Base-by-base conservation (phyloP, 2,888 invertebrate species). In the Orthosia gracilis region DNA sequence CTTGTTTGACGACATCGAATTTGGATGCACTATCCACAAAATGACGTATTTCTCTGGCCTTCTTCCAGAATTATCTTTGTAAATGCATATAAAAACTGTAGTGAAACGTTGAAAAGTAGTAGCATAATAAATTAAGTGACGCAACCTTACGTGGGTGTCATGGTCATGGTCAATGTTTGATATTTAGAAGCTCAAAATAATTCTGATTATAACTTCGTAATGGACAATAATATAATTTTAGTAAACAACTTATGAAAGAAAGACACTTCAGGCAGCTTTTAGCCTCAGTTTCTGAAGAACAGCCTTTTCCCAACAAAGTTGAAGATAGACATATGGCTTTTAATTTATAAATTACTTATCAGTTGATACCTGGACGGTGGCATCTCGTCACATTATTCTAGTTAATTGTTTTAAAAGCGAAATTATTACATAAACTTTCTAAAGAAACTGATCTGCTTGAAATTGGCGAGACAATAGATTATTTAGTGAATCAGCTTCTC, bases 381-480 rank as follows among this genome's bases (percentile, higher is more conserved):
- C n/a, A 26, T 55, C 73, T 52, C 21, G n/a, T n/a, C 66, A 57
- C 17, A 45, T 3, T 23, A 52, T 58, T 13, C 4, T 9, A 9
- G 15, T 50, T 78, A 72, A 70, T 73, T 64, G 61, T 63, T 45
- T 47, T 61, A 74, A 69, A 75, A 79, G 71, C 50, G 57, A 78
- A 55, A 71, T 17, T 55, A 45, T 76, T 76, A 73, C 64, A 66
- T 78, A 72, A 50, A 13, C 49, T 45, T 62, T 76, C 54, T 47
- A 69, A 72, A 76, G 82, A 84, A 85, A 84, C 76, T 40, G 68
- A 77, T 74, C 74, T 58, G 71, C 69, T 63, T 82, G 80, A 52
- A 72, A 78, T 59, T 50, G 21, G n/a, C 23, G 3, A 72, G 15
- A 77, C 78, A 78, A 77, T 73, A 62, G 71, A 58, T 49, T n/a